These are phyloP conservation scores for Euborellia annulipes DNA, from an alignment of 1,140 invertebrate species.

Conservation along the genomic window DNA sequence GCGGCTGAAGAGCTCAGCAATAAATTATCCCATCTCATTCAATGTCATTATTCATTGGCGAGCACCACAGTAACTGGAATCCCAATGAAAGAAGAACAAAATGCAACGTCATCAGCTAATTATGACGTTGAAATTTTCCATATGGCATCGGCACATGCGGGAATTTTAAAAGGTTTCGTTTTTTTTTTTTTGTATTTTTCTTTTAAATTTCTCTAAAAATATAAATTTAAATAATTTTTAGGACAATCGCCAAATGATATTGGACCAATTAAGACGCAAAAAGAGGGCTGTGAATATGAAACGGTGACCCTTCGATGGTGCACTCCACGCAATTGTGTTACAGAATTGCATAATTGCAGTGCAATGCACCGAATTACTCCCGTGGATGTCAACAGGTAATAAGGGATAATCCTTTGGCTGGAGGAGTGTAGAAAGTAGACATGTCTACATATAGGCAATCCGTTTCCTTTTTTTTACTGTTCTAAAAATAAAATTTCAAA, in stretches of 20 bases:
- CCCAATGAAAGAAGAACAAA: slow-evolving; percentile 99
- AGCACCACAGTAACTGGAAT: slow-evolving; percentile 95
- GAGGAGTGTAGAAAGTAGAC: no score
- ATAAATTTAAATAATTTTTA: slow-evolving; percentile 11
- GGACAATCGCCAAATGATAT: slow-evolving; percentile 15
- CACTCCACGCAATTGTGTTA: slow-evolving; percentile 69
- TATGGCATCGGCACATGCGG: slow-evolving; percentile 61
- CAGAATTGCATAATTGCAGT: slow-evolving; percentile 61
- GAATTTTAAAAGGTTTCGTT: slow-evolving; percentile 44
- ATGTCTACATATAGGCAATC: no score
- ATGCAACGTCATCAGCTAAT: slow-evolving; percentile 91
- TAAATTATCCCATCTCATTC: slow-evolving; percentile 55
- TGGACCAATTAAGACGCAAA: slow-evolving; percentile 24
- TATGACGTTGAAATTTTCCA: slow-evolving; percentile 97
- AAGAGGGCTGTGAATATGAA: slow-evolving; percentile 50
- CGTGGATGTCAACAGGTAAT: slow-evolving; percentile 74
- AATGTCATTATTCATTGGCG: slow-evolving; percentile 79
- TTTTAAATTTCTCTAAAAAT: neutral
- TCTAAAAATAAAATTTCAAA: no score
- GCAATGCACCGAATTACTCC: slow-evolving; percentile 82
- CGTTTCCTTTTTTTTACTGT: no score
- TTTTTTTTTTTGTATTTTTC: slow-evolving; percentile 19
- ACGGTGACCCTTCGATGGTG: slow-evolving; percentile 89
- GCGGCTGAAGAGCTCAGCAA: slow-evolving; percentile 34
- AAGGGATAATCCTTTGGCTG: no score